Evolutionary conservation across 2,113 vertebrate species (phyloP).

Genomic region (Salvelinus alpinus): DNA sequence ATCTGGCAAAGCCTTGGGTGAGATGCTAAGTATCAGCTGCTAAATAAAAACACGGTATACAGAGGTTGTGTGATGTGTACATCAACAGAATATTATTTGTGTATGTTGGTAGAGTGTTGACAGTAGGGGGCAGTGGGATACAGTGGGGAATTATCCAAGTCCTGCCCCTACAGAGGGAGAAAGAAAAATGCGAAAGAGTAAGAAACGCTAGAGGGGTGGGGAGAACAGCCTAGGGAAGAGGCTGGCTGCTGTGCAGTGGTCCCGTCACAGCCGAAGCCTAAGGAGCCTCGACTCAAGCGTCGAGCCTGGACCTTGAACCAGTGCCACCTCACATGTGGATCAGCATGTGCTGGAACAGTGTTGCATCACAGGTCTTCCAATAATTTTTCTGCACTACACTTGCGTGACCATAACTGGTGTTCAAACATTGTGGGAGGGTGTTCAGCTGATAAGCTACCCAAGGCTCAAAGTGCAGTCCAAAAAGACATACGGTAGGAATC

Average conservation of each 20-base stretch:
- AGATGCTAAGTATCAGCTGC: neutral
- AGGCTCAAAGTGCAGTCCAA: constrained; percentile 51
- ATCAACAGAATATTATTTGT: neutral
- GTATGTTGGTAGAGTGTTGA: constrained; percentile 13
- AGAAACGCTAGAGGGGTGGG: neutral
- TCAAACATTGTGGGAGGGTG: constrained; percentile 23
- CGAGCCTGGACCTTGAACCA: constrained; percentile 56
- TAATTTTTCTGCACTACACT: constrained; percentile 50
- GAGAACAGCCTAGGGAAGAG: neutral
- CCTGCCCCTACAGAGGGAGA: constrained; percentile 18
- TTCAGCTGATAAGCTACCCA: constrained; percentile 56
- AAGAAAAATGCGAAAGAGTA: neutral
- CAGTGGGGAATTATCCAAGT: constrained; percentile 2
- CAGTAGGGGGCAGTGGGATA: constrained; percentile 46
- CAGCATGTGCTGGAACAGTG: constrained; percentile 66
- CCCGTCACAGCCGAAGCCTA: neutral
- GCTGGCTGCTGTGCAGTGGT: neutral
- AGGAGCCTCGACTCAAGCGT: constrained; percentile 5
- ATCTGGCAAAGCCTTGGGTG: neutral
- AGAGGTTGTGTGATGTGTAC: neutral
- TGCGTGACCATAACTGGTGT: constrained; percentile 51
- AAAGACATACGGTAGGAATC: neutral
- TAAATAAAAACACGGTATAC: neutral
- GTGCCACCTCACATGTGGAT: constrained; percentile 63
- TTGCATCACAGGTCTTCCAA: constrained; percentile 61